These are phyloP conservation scores for Timandra comae DNA, from an alignment of 2,888 invertebrate species.

Conservation along the genomic window DNA sequence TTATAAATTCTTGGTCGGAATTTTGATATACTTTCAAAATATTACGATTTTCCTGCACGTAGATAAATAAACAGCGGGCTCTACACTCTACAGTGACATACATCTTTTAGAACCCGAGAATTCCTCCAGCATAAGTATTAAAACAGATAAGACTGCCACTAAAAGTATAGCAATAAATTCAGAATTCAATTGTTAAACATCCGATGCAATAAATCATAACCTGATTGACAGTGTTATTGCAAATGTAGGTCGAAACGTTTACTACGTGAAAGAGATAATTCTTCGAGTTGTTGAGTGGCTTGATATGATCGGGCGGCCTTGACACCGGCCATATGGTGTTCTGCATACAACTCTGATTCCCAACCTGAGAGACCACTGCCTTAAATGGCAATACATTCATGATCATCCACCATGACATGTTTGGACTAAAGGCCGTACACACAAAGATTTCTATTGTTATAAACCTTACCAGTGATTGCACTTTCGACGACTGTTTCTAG, in stretches of 20 bases:
- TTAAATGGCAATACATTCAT: constrained; percentile 41
- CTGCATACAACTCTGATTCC: constrained; percentile 39
- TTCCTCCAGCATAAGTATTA: too few relatives aligned
- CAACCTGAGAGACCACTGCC: constrained; percentile 38
- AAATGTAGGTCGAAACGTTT: constrained; percentile 34
- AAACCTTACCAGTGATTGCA: too few relatives aligned
- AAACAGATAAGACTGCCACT: too few relatives aligned
- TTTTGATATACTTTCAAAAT: too few relatives aligned
- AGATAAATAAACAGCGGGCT: too few relatives aligned
- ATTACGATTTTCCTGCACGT: too few relatives aligned
- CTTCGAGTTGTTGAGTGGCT: constrained; percentile 38
- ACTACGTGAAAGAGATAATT: constrained; percentile 35
- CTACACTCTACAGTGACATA: too few relatives aligned
- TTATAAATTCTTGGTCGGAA: too few relatives aligned
- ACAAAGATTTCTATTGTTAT: background rate
- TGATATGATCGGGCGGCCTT: constrained; percentile 43
- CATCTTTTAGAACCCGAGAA: too few relatives aligned
- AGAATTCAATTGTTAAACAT: too few relatives aligned
- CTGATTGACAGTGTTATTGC: constrained; percentile 28
- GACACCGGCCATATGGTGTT: constrained; percentile 53
- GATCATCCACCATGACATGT: constrained; percentile 31
- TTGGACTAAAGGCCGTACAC: constrained; percentile 1
- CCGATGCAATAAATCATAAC: constrained; percentile 27
- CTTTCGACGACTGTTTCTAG: too few relatives aligned
- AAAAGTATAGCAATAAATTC: too few relatives aligned